Evolutionary conservation across 2,113 vertebrate genomes (phyloP), one percentile per base, ranked within the genome.

Genomic region (Eidolon helvum): DNA sequence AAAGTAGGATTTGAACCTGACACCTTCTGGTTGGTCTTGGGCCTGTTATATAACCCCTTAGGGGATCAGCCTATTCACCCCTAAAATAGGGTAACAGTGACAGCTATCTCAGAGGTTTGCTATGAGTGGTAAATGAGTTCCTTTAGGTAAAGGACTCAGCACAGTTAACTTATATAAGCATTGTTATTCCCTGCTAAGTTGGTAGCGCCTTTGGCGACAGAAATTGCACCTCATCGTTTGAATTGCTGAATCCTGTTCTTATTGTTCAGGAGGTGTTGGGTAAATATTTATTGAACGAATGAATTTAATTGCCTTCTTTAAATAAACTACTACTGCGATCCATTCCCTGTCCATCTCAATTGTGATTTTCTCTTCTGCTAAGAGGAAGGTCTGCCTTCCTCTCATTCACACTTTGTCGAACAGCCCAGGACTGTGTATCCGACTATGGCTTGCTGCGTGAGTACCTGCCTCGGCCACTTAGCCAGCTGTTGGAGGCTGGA

Each of bases 401-500:
- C 87, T 90, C 53, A 5, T 21, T 53, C 57, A 19, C 12, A 28
- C 53, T 94, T 69, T 45, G 59, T 77, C 69, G 63, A 24, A 30
- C 21, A 50, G 77, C 57, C 16, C 30, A 21, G 85, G 57, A 22
- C 90, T 24, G 14, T 45, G 65, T 45, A 84, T 93, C 85, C 90
- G 65, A 87, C 91, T 35, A 30, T 50, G 69, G 1, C 38, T 95
- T 96, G 82, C 94, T 69, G 35, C 53, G 43, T 18, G 77, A 87
- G 72, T 96, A 97, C 96, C 96, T 96, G 94, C 38, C 1, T 43
- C 48, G 84, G 94, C 65, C 66, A 28, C 59, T 68, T n/a, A 57
- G 84, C 84, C 96, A 96, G 94, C 97, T 96, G 79, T 40, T 53
- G 79, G 95, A 82, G 90, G 77, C 87, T 82, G 48, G 79, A 65